These are phyloP conservation scores for Phymanthus crucifer DNA, from an alignment of 92 coral and sea anemone species.

Conservation along the genomic window DNA sequence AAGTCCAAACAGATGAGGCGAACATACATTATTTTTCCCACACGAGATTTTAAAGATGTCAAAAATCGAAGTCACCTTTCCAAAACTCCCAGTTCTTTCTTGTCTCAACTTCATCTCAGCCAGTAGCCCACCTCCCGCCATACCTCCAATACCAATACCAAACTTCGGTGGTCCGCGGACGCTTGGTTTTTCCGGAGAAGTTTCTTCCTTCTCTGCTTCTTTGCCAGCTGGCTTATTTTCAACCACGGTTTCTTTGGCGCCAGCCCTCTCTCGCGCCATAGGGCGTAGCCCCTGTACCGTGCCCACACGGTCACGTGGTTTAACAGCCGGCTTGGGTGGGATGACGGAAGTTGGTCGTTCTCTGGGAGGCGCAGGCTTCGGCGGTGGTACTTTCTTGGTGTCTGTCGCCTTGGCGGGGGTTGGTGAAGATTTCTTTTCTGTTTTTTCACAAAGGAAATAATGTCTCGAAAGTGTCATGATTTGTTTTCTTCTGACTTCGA, in stretches of 20 bases:
- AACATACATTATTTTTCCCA: no score
- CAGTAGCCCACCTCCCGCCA: constrained; percentile 84
- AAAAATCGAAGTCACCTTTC: constrained; percentile 17
- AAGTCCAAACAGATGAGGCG: no score
- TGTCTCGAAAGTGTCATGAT: no score
- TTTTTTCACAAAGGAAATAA: not conserved
- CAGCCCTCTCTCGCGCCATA: constrained; percentile 9
- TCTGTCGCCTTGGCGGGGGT: constrained; percentile 27
- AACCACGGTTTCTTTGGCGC: constrained; percentile 6
- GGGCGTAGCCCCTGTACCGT: constrained; percentile 10
- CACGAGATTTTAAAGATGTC: no score
- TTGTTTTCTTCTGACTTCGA: no score
- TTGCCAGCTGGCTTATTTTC: constrained; percentile 11
- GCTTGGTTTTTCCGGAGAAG: constrained; percentile 34
- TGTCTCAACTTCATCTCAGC: constrained; percentile 97
- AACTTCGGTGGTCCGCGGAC: constrained; percentile 94
- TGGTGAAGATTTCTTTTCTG: constrained; percentile 31
- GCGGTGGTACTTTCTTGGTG: constrained; percentile 25
- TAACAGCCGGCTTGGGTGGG: constrained; percentile 38
- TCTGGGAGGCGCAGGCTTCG: constrained; percentile 63
- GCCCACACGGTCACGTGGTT: constrained; percentile 42
- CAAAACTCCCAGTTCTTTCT: constrained; percentile 68
- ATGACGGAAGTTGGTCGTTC: constrained; percentile 60
- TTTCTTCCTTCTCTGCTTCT: constrained; percentile 48
- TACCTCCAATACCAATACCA: constrained; percentile 92